These are phyloP conservation scores for Cylindroiulus punctatus DNA, from an alignment of 2,888 invertebrate genomes.

Conservation along the genomic window DNA sequence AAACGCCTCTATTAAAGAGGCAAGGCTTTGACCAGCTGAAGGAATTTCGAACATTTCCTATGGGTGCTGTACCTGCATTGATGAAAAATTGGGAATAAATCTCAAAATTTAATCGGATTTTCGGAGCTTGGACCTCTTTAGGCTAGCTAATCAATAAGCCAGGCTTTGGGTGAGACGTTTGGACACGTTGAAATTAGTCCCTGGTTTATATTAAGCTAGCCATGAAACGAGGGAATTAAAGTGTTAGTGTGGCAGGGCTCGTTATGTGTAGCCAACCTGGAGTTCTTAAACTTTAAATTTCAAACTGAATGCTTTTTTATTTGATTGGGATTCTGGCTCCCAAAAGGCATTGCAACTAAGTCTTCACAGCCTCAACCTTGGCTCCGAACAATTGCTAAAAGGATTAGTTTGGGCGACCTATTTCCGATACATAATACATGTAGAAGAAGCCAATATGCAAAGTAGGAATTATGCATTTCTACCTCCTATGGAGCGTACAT, in stretches of 20 bases:
- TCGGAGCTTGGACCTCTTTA: not conserved
- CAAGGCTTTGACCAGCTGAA: not conserved
- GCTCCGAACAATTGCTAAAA: no score
- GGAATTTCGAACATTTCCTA: not conserved
- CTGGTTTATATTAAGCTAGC: slow-evolving; percentile 23
- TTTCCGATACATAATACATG: no score
- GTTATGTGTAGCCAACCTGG: not conserved
- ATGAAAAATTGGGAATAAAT: not conserved
- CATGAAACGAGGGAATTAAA: slow-evolving; percentile 15
- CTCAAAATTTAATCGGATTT: not conserved
- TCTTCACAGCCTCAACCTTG: no score
- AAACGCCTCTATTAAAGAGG: not conserved
- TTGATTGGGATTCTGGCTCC: no score
- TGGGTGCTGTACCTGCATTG: not conserved
- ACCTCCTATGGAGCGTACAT: no score
- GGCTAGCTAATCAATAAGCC: not conserved
- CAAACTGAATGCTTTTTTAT: not conserved
- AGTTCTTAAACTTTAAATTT: not conserved
- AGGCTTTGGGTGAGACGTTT: not conserved
- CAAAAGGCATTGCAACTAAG: no score
- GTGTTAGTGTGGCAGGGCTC: not conserved
- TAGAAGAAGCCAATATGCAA: no score
- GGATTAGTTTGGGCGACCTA: not conserved
- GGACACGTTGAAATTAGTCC: slow-evolving; percentile 5
- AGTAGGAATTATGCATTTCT: no score